A percentile compares a stretch with the other conserved stretches of the same genome.
Conservation (phyloP, 64 coral and sea anemone genomes). For the Platygyra sinensis region DNA sequence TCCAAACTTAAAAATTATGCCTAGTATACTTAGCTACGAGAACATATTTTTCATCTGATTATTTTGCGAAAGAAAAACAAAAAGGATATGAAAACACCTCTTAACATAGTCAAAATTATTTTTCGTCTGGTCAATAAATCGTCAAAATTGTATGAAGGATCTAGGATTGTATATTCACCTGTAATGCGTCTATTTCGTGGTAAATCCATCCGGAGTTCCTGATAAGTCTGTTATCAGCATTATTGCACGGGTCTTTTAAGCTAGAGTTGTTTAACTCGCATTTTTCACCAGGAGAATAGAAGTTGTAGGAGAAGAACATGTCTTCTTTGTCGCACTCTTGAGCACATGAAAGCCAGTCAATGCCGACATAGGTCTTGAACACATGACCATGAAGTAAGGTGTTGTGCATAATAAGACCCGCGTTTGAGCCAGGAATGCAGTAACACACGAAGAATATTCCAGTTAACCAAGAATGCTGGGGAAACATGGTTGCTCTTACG, state of each 20-base stretch:
- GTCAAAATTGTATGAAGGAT: too few species aligned
- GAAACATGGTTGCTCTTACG: neutral
- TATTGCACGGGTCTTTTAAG: neutral
- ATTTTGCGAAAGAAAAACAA: too few species aligned
- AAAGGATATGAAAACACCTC: too few species aligned
- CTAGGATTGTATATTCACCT: conserved; percentile 7
- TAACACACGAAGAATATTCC: neutral
- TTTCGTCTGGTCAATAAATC: neutral
- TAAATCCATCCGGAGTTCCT: too few species aligned
- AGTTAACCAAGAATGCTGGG: neutral
- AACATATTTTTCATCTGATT: too few species aligned
- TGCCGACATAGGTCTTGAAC: neutral
- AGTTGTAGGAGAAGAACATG: neutral
- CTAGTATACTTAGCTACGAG: too few species aligned
- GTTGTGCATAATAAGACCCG: neutral
- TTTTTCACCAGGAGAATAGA: neutral
- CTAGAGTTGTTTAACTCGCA: too few species aligned
- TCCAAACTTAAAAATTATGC: too few species aligned
- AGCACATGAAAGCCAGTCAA: conserved; percentile 7
- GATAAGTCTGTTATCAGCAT: neutral
- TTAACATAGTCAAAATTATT: neutral
- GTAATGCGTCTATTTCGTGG: neutral
- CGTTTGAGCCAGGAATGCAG: neutral
- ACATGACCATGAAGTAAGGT: neutral
- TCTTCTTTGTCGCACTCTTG: neutral